Evolutionary conservation across 2,888 invertebrate species (phyloP).

Genomic region (Ochlodes sylvanus): DNA sequence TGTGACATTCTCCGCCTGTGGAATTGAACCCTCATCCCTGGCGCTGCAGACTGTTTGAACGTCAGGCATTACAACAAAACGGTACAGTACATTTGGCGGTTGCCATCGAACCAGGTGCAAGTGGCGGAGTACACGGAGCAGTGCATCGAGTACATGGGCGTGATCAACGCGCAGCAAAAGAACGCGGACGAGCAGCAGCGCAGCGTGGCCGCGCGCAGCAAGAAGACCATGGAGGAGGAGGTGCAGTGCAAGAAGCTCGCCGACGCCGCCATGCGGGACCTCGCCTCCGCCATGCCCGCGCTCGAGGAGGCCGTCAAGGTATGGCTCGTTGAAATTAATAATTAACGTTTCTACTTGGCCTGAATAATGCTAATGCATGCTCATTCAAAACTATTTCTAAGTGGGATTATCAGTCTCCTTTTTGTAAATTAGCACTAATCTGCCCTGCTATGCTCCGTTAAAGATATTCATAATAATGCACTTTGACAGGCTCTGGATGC

Average conservation of each 20-base stretch:
- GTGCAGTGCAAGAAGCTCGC: conserved; percentile 92
- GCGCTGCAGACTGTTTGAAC: too few species aligned
- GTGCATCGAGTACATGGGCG: conserved; percentile 93
- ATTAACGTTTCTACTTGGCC: too few species aligned
- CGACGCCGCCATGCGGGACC: conserved; percentile 91
- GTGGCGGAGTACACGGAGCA: conserved; percentile 91
- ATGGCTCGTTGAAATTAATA: too few species aligned
- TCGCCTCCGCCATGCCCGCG: conserved; percentile 94
- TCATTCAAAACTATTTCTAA: too few species aligned
- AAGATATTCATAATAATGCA: background rate
- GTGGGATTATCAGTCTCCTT: too few species aligned
- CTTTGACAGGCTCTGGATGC: conserved; percentile 88
- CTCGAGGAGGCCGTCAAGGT: conserved; percentile 75
- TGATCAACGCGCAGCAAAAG: conserved; percentile 91
- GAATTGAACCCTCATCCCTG: too few species aligned
- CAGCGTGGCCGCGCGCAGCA: conserved; percentile 88
- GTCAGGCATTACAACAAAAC: too few species aligned
- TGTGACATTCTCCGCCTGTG: too few species aligned
- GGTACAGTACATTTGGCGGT: too few species aligned
- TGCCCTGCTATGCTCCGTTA: too few species aligned
- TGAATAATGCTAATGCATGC: too few species aligned
- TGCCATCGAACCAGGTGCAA: conserved; percentile 73
- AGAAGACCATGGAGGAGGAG: conserved; percentile 92
- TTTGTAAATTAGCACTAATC: too few species aligned
- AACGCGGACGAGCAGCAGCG: conserved; percentile 93